Percentiles rank a stretch among this genome's conserved stretches.
phyloP scores from a whole-genome alignment of 2,888 invertebrate species.

The Nebria salina region DNA sequence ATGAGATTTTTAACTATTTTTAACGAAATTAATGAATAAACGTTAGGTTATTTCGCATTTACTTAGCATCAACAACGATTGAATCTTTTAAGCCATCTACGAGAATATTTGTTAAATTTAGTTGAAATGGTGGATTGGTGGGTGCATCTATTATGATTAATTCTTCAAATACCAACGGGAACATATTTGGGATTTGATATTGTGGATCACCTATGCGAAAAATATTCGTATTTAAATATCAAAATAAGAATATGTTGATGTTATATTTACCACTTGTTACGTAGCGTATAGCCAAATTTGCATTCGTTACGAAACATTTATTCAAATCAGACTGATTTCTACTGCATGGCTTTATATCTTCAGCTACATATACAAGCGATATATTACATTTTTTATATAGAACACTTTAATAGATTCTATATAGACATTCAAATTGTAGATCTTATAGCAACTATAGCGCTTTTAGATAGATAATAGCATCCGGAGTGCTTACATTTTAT shows the following conservation, averaged over 20 bases:
- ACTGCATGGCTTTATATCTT: conserved; percentile 55
- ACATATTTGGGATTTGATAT: not conserved
- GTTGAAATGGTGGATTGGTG: not conserved
- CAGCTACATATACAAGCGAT: conserved; percentile 47
- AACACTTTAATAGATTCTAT: too few species aligned
- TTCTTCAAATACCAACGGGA: not conserved
- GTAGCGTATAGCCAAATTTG: conserved; percentile 51
- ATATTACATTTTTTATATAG: too few species aligned
- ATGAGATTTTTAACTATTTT: too few species aligned
- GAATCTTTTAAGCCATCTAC: not conserved
- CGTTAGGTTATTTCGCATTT: not conserved
- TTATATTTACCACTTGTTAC: conserved; percentile 52
- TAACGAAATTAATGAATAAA: not conserved
- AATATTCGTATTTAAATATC: too few species aligned
- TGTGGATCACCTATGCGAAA: not conserved
- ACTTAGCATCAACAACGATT: not conserved
- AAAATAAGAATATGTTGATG: not conserved
- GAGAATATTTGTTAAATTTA: not conserved
- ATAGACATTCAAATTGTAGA: too few species aligned
- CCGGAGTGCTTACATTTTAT: too few species aligned
- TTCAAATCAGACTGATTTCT: conserved; percentile 53
- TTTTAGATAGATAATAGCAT: too few species aligned
- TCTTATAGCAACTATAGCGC: too few species aligned
- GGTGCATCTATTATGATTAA: not conserved
- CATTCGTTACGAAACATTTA: conserved; percentile 54